Percentiles rank a stretch among this genome's conserved stretches.
These are phyloP conservation scores for Sesia bembeciformis DNA, from an alignment of 2,888 invertebrate species.

Conservation along the genomic window DNA sequence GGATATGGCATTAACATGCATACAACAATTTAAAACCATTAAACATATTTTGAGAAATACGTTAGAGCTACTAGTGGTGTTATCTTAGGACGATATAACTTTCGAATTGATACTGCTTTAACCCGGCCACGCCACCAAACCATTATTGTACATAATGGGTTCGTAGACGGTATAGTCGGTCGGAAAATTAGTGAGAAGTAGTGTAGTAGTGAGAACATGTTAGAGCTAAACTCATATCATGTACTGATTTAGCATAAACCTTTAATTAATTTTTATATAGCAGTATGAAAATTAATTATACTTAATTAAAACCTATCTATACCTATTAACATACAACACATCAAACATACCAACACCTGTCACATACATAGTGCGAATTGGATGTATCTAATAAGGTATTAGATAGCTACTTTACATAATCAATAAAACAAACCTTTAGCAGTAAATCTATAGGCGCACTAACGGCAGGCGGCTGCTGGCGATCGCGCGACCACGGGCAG, in stretches of 20 bases:
- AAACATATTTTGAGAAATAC: constrained; percentile 46
- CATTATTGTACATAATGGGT: constrained; percentile 37
- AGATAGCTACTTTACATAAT: not conserved
- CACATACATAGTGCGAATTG: no score
- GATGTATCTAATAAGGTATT: no score
- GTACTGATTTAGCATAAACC: no score
- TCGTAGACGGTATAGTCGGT: constrained; percentile 23
- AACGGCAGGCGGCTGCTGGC: constrained; percentile 32
- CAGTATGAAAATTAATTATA: no score
- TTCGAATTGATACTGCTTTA: constrained; percentile 28
- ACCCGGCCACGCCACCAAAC: constrained; percentile 17
- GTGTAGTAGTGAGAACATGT: no score
- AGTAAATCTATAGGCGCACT: constrained; percentile 45
- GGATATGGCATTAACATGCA: constrained; percentile 47
- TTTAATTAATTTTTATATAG: no score
- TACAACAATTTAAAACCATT: constrained; percentile 58
- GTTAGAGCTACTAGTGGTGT: constrained; percentile 30
- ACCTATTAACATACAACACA: no score
- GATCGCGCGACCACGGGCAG: constrained; percentile 63
- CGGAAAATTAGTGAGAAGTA: no score
- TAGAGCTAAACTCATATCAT: no score
- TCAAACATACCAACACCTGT: no score
- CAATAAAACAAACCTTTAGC: constrained; percentile 43
- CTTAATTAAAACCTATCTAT: no score
- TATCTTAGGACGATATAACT: constrained; percentile 39